phyloP scores from a whole-genome alignment of 1,140 invertebrate species.

The Drosophila lacteicornis region DNA sequence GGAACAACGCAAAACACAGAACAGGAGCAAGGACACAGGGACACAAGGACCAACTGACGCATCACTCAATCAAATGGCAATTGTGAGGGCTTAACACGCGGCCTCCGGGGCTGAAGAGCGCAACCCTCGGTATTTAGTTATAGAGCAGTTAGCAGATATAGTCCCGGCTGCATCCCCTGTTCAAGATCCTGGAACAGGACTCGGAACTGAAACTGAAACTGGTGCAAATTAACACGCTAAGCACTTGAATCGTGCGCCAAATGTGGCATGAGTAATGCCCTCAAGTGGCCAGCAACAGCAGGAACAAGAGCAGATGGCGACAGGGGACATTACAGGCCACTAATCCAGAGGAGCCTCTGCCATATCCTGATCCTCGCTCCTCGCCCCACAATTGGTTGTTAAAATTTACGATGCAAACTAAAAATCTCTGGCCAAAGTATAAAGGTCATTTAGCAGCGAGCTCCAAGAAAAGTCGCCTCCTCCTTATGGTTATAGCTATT shows the following conservation, averaged over 20 bases:
- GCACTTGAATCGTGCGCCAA: constrained; percentile 77
- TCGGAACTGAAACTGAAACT: constrained; percentile 35
- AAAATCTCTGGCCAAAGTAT: constrained; percentile 55
- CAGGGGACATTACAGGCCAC: constrained; percentile 77
- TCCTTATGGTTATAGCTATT: constrained; percentile 61
- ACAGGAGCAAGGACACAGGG: constrained; percentile 24
- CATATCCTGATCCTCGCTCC: not conserved
- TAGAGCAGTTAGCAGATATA: constrained; percentile 7
- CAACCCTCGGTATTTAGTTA: constrained; percentile 39
- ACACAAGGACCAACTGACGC: constrained; percentile 58
- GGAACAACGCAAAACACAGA: constrained; percentile 2
- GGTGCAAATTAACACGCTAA: constrained; percentile 80
- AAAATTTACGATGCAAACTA: constrained; percentile 68
- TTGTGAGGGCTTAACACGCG: constrained; percentile 76
- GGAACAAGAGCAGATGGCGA: constrained; percentile 26
- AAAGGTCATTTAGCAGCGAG: constrained; percentile 4
- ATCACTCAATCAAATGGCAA: constrained; percentile 83
- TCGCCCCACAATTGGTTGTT: constrained; percentile 14
- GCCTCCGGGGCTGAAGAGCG: constrained; percentile 30
- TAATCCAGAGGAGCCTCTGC: constrained; percentile 48
- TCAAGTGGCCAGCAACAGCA: constrained; percentile 67
- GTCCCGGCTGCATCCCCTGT: constrained; percentile 36
- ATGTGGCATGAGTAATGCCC: constrained; percentile 82
- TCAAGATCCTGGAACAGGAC: constrained; percentile 5
- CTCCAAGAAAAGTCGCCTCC: constrained; percentile 13